Evolutionary conservation across 2,113 vertebrate species (phyloP).

Genomic region (Callospermophilus lateralis): DNA sequence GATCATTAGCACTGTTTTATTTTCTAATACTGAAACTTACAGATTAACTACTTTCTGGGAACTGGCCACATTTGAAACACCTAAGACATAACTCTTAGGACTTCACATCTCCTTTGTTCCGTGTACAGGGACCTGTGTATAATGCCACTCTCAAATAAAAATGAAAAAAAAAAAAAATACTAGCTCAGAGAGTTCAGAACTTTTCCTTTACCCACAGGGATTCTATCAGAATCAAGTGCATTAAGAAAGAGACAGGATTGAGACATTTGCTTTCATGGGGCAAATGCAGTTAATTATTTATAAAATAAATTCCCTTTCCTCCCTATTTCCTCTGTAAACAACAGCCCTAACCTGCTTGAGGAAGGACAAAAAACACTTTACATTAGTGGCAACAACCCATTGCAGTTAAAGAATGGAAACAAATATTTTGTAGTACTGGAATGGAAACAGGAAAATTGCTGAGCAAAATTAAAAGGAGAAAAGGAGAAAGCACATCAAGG

Average conservation of each 20-base stretch:
- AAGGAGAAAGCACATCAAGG: background rate
- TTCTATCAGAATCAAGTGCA: background rate
- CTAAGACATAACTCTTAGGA: background rate
- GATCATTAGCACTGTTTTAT: background rate
- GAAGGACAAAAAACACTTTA: background rate
- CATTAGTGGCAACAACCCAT: background rate
- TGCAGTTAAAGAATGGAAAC: background rate
- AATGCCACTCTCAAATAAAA: background rate
- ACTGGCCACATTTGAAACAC: background rate
- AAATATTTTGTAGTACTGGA: background rate
- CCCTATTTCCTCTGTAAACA: background rate
- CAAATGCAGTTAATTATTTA: background rate
- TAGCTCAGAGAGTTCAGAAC: background rate
- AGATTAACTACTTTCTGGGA: background rate
- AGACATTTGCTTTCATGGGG: background rate
- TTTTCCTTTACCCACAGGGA: background rate
- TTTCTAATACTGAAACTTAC: background rate
- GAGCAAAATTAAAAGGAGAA: background rate
- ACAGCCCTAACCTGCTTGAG: background rate
- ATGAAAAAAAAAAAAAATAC: background rate
- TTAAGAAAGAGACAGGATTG: background rate
- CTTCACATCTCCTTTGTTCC: background rate
- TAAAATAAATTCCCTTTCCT: background rate
- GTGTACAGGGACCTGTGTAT: background rate
- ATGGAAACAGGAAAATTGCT: background rate